A percentile compares a stretch with the other conserved stretches of the same genome.
Evolutionary conservation across 2,888 invertebrate genomes (phyloP).

Genomic region (Apamea crenata): DNA sequence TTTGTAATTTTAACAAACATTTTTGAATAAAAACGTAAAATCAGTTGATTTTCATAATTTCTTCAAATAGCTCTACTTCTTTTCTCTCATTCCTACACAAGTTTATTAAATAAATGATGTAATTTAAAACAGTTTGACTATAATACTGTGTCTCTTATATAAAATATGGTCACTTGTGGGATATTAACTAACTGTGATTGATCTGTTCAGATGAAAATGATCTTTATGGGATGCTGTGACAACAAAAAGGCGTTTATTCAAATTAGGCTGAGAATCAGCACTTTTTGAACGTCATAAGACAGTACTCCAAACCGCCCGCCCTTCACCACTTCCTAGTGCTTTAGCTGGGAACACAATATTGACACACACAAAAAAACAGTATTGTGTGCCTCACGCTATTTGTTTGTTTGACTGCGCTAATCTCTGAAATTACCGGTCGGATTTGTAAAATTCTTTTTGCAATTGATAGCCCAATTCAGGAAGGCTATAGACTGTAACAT

Average conservation of each 20-base stretch:
- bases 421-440: no score
- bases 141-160: constrained; percentile 2
- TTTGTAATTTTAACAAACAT: neutral
- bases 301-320: neutral
- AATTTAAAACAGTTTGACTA: constrained; percentile 17
- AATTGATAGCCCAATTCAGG: no score
- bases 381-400: no score
- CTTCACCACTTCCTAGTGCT: neutral
- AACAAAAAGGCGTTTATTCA: neutral
- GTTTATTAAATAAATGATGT: constrained; percentile 19
- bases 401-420: no score
- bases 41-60: constrained; percentile 24
- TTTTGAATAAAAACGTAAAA: no score
- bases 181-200: constrained; percentile 60
- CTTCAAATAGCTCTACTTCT: neutral
- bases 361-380: no score
- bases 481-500: no score
- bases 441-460: no score
- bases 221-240: constrained; percentile 47
- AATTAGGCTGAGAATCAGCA: no score
- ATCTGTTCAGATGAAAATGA: constrained; percentile 38
- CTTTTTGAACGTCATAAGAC: neutral
- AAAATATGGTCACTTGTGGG: constrained; percentile 48
- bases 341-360: no score
- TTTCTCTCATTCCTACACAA: constrained; percentile 44